Evolutionary conservation across 2,113 vertebrate species (phyloP), one percentile per base, ranked within the genome.

Genomic region (Morone saxatilis): DNA sequence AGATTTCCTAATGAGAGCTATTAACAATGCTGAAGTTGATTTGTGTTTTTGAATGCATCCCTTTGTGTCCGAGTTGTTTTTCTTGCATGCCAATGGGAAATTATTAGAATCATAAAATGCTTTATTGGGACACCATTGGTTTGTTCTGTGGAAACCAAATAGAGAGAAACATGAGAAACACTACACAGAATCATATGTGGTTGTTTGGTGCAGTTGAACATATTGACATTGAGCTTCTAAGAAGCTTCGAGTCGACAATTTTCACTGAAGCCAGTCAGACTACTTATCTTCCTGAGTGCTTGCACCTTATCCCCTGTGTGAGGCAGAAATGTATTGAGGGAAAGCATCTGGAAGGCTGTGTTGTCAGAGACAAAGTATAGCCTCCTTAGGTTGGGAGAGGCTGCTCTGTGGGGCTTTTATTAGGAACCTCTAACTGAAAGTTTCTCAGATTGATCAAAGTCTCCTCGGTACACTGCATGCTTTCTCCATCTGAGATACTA

Each of bases 341-440:
- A 89, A 84, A 84, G 81, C 76, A 79, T 92, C 76, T 87, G 81
- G 82, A 89, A 79, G 82, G 78, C 50, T 81, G 71, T 82, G 78
- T 90, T 88, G 87, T 92, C 92, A 88, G 80, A 88, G 90, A 94
- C 88, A 83, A 84, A 92, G 81, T 89, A 85, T 75, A 70, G 77
- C 72, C 78, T 90, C 82, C 83, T 79, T 69, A 25, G 84, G 80
- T 78, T 81, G 83, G 84, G 71, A 85, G 85, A 82, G 74, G 60
- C 83, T 78, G 56, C 86, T 82, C 86, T 73, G 78, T 66, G 62
- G 90, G 75, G 77, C 83, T 91, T 89, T 91, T 88, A 91, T 88
- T 84, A 87, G 84, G 77, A 89, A 76, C 61, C 81, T 81, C 76
- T 81, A 75, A 43, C 69, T 76, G 87, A 89, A 90, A 91, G 83